A percentile compares a stretch with the other conserved stretches of the same genome.
Evolutionary conservation across 1,140 invertebrate species (phyloP).

Genomic region (Polyergus mexicanus): DNA sequence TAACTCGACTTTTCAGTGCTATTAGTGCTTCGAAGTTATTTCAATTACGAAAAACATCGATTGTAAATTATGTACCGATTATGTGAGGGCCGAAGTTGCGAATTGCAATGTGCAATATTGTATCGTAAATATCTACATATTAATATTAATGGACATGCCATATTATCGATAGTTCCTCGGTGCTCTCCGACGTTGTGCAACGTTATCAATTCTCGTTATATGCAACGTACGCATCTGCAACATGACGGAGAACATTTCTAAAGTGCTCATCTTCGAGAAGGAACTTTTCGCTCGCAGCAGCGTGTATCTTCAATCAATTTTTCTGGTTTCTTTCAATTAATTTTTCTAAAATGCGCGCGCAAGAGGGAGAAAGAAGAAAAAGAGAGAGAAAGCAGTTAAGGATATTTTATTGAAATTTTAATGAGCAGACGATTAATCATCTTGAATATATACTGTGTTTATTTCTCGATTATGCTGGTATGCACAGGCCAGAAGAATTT

Average conservation of each 20-base stretch:
- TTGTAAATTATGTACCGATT: background rate
- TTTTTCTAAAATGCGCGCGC: no score
- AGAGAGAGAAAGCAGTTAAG: no score
- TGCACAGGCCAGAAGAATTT: background rate
- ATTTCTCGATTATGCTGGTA: background rate
- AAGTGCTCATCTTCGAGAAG: background rate
- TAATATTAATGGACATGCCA: background rate
- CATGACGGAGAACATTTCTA: background rate
- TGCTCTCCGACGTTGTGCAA: constrained; percentile 25
- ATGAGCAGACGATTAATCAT: background rate
- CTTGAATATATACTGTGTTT: background rate
- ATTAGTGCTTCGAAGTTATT: constrained; percentile 4
- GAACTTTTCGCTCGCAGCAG: background rate
- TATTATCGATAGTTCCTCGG: constrained; percentile 11
- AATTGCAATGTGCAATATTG: constrained; percentile 5
- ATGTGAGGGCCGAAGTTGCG: background rate
- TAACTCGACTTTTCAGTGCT: background rate
- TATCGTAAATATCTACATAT: background rate
- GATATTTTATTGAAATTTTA: background rate
- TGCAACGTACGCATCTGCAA: background rate
- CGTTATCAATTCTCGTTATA: constrained; percentile 48
- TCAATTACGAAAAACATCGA: background rate
- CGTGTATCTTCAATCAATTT: background rate
- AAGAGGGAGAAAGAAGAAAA: no score
- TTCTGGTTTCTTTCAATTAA: no score